A percentile compares a stretch with the other conserved stretches of the same genome.
These are phyloP conservation scores for Lepidonotus clava DNA, from an alignment of 2,888 invertebrate species.

Conservation along the genomic window DNA sequence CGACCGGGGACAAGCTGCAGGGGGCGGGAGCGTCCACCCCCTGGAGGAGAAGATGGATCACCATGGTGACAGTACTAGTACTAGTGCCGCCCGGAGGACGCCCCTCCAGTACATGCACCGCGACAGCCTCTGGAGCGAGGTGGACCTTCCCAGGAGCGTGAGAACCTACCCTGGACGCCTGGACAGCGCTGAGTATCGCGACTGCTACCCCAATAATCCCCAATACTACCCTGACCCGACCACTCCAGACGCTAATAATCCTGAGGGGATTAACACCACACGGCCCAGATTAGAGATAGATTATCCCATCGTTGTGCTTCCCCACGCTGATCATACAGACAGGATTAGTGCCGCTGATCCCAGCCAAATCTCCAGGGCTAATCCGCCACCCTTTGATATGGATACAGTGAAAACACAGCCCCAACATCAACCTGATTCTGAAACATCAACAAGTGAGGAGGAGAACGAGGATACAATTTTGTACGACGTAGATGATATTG, in stretches of 20 bases:
- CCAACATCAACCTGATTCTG: no score
- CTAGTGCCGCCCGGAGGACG: not conserved
- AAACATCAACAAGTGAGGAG: slow-evolving; percentile 7
- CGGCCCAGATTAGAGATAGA: slow-evolving; percentile 9
- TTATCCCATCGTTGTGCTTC: not conserved
- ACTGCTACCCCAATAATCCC: not conserved
- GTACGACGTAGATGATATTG: slow-evolving; percentile 4
- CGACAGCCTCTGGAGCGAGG: slow-evolving; percentile 42
- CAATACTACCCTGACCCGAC: not conserved
- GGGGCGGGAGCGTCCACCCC: not conserved
- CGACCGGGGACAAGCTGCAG: not conserved
- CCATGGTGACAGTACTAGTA: not conserved
- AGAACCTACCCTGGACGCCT: not conserved
- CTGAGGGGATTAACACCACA: not conserved
- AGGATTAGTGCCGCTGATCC: not conserved
- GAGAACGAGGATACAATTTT: not conserved
- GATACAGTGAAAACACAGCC: not conserved
- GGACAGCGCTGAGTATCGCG: not conserved
- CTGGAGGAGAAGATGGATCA: not conserved
- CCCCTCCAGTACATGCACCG: slow-evolving; percentile 39
- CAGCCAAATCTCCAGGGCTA: not conserved
- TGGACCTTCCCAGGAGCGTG: not conserved
- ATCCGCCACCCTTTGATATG: not conserved
- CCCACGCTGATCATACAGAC: not conserved
- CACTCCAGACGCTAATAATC: not conserved